phyloP scores from a whole-genome alignment of 2,888 invertebrate species.

The Erebia aethiops region DNA sequence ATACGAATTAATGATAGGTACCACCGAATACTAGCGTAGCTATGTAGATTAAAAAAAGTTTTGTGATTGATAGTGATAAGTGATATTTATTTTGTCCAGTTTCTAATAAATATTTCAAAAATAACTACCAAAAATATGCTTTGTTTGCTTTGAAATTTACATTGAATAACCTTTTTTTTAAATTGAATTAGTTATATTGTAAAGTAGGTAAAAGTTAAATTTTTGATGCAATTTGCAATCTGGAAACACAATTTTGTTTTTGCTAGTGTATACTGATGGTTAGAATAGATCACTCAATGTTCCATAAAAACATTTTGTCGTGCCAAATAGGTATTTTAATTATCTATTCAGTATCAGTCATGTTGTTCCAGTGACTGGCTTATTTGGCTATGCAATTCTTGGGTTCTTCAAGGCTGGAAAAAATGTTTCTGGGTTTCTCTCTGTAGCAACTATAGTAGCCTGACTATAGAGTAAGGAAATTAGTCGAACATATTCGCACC shows the following conservation, averaged over 20 bases:
- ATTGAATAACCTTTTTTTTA: background rate
- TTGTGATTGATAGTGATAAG: too few relatives aligned
- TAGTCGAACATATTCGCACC: too few relatives aligned
- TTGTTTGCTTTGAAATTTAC: background rate
- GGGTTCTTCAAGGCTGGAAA: too few relatives aligned
- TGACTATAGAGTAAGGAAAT: too few relatives aligned
- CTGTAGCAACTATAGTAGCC: too few relatives aligned
- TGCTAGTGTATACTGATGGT: background rate
- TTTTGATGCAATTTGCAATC: background rate
- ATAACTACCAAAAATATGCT: background rate
- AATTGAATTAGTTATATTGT: too few relatives aligned
- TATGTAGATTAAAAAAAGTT: too few relatives aligned
- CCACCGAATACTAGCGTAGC: too few relatives aligned
- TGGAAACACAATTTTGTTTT: background rate
- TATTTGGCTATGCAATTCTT: too few relatives aligned
- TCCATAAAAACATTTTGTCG: background rate
- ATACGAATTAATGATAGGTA: too few relatives aligned
- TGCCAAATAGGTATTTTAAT: background rate
- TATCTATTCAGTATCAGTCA: background rate
- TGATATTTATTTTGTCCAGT: background rate
- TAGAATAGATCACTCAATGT: background rate
- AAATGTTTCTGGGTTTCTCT: too few relatives aligned
- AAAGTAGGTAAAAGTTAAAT: too few relatives aligned
- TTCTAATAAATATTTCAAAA: background rate
- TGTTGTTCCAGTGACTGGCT: background rate